Base-by-base conservation (phyloP, 2,113 vertebrate genomes). In the Dasyurus viverrinus region DNA sequence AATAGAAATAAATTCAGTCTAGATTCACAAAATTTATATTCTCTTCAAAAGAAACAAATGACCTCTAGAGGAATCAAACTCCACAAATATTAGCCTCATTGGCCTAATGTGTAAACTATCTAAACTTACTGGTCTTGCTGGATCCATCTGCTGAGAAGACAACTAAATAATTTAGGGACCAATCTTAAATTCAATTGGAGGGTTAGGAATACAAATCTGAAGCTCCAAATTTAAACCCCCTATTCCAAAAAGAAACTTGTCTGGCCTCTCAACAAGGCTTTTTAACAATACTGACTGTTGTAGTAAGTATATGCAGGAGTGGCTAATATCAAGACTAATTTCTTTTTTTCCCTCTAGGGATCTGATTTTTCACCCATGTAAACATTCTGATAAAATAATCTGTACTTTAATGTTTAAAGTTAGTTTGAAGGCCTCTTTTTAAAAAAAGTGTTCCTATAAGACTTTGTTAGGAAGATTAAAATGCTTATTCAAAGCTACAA, bases 401-500 rank as follows among this genome's bases (percentile, higher is more conserved):
- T 93, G 53, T 27, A 89, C 24, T 47, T 26, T 53, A 47, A 89
- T 25, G n/a, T 84, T 19, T 47, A 89, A 92, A 52, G 90, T 22
- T 47, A 2, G 10, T 1, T 52, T 42, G 42, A n/a, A 84, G 89
- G 19, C 90, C 89, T 57, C 24, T n/a, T 26, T 53, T 46, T 0
- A 47, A 12, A 54, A 23, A 26, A 52, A 14, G 19, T 19, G 47
- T 50, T 90, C 47, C 89, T 92, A 76, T 46, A 93, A 46, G 46
- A 68, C 90, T 96, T 96, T 90, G 48, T 53, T 94, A 30, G 52
- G 92, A 84, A 25, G 93, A 95, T 76, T 95, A 52, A 97, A 98
- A 96, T 91, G 90, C 94, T 94, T 96, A 95, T 93, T 95, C 94
- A 93, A 94, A 92, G 54, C 10, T 90, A 90, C 53, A 93, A 93